Base-by-base conservation (phyloP, 35 echinoderm and acorn worm species). In the Ptychodera flava region DNA sequence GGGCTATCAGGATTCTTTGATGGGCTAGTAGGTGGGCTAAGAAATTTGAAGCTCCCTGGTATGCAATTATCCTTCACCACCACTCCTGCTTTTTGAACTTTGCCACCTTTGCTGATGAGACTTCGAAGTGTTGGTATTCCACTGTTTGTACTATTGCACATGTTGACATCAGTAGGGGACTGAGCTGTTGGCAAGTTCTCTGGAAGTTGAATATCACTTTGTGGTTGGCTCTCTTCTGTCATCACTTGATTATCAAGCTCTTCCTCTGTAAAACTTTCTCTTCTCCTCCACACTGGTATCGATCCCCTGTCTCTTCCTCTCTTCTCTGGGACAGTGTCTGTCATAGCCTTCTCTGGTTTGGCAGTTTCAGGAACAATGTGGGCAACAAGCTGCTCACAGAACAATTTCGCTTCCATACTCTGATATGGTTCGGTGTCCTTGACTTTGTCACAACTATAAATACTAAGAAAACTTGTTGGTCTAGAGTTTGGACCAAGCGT, bases 391-490 rank as follows among this genome's bases (percentile, higher is more conserved):
- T 87, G 78, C 79, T 87, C 16, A 78, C 52, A 16, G 36, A n/a
- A 34, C 36, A 79, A 28, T 79, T 87, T 0, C 76, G 37, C 29
- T 87, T 87, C 22, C 34, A 78, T 35, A 35, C 78, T 76, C 34
- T 87, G 36, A 77, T 64, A 79, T 36, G 34, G 31, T 87, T 80
- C 31, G 37, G 78, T 33, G 86, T 30, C 33, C 32, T 1, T 77
- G 80, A 27, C 76, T 28, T 80, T 94, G 32, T 92, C 83, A 85
- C 92, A 90, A 35, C 92, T 90, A 15, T 92, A 79, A 75, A 90
- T 79, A 77, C 85, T 88, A 33, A 94, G 91, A 80, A 90, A 99
- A 78, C 96, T 99, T 28, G 87, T 91, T 35, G 96, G 96, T 79
- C 96, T 83, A 30, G 96, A 99, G 35, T 90, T 88, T 64, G 45